Evolutionary conservation across 2,888 invertebrate genomes (phyloP), one percentile per base, ranked within the genome.

Genomic region (Aphidius colemani): DNA sequence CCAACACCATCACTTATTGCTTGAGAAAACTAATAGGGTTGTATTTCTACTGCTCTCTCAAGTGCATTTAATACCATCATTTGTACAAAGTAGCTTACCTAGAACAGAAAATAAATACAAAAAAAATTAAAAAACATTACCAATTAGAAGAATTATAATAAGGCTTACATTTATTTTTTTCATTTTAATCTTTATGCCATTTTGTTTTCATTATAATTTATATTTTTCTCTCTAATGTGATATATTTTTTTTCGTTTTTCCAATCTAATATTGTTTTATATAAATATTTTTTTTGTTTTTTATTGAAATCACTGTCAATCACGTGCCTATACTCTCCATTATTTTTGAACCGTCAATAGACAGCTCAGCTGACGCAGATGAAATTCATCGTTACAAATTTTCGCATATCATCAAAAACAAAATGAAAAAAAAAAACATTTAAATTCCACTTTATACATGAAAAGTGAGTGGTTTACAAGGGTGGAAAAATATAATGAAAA

Each of bases 331-430:
- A 30, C 45, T 39, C 53, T 61, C 55, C 61, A 46, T 61, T 61
- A 61, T 53, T 61, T 61, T 61, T 61, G 18, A 53, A 61, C 61
- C 53, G 10, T 44, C 6, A 7, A 44, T 40, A 61, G 61, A 61
- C 61, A 61, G 61, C 53, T 61, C 46, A 44, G 61, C 61, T 61
- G 61, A 61, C 40, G 61, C 53, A 11, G 53, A 39, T 11, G 53
- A 44, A 53, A 61, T 53, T 61, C 53, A 53, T n/a, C 48, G 30
- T 45, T 30, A 30, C 30, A 30, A 30, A 30, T 30, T 30, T 30
- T 30, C 3, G 30, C 30, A 30, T 30, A 30, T 30, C 58, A 58
- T 48, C 39, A 49, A 48, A 39, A 30, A 49, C 39, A 40, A 40
- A 10, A 48, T 8, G n/a, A 41, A 13, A 41, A 11, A 55, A 46